Percentiles rank a stretch among this genome's conserved stretches.
phyloP scores from a whole-genome alignment of 1,140 invertebrate genomes.

The Ericerus pela region DNA sequence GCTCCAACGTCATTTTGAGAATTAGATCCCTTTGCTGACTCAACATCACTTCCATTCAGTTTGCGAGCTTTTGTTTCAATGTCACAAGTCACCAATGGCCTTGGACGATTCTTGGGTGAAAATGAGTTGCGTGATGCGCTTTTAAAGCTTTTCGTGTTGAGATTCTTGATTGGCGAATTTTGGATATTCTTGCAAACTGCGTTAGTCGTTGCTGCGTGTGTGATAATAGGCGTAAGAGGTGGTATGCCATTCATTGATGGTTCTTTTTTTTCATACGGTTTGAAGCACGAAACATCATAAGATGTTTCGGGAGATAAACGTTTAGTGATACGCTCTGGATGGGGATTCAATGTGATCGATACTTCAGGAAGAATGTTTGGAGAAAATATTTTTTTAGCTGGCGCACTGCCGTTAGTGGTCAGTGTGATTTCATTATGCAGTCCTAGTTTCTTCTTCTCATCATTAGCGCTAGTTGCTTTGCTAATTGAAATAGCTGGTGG shows the following conservation, averaged over 20 bases:
- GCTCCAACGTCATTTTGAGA: too few relatives aligned
- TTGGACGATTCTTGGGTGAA: too few relatives aligned
- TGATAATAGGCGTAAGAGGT: background rate
- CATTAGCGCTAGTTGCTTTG: too few relatives aligned
- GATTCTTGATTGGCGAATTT: constrained; percentile 1
- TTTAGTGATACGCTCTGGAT: constrained; percentile 1
- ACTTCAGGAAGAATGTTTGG: background rate
- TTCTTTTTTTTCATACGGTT: background rate
- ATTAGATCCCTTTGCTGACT: too few relatives aligned
- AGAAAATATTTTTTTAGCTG: background rate
- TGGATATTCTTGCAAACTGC: background rate
- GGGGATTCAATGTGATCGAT: constrained; percentile 3
- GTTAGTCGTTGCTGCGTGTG: too few relatives aligned
- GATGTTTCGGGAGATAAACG: background rate
- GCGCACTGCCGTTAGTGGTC: background rate
- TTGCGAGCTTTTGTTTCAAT: too few relatives aligned
- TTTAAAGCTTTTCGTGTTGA: background rate
- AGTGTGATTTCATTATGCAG: background rate
- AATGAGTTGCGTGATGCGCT: background rate
- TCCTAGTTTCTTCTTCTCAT: background rate
- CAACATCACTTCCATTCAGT: too few relatives aligned
- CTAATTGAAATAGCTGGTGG: background rate
- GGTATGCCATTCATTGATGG: background rate
- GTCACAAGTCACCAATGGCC: too few relatives aligned
- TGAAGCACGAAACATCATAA: constrained; percentile 1